Conservation (phyloP, 2,888 invertebrate species). For the Eupithecia insigniata region DNA sequence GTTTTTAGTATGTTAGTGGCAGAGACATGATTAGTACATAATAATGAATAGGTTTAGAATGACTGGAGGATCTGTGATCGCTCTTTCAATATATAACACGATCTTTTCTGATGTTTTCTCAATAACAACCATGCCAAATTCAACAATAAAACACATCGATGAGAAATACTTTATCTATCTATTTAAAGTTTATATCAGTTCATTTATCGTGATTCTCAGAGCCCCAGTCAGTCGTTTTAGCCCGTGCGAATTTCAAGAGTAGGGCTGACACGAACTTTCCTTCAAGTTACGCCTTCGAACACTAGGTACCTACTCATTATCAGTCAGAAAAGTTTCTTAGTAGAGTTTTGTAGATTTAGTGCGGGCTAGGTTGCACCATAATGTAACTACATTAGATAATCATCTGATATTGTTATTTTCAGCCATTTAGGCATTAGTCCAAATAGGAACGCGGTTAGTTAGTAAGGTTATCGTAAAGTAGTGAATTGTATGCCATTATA, state of each 20-base stretch:
- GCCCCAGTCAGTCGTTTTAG: background rate
- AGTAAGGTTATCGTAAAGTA: slow-evolving; percentile 75
- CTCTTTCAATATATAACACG: background rate
- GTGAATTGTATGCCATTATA: slow-evolving; percentile 78
- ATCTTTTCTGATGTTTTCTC: background rate
- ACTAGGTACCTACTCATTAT: too few relatives aligned
- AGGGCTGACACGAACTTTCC: background rate
- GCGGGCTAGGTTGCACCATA: slow-evolving; percentile 35
- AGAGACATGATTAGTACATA: slow-evolving; percentile 1
- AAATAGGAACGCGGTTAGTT: slow-evolving; percentile 72
- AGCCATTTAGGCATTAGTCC: slow-evolving; percentile 68
- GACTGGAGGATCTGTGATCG: background rate
- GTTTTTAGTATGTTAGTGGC: background rate
- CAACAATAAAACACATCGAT: background rate
- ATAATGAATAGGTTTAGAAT: background rate
- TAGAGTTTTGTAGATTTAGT: slow-evolving; percentile 11
- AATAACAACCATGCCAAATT: background rate
- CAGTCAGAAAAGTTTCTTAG: background rate
- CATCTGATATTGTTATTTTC: slow-evolving; percentile 64
- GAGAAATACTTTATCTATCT: background rate
- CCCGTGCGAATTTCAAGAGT: slow-evolving; percentile 4
- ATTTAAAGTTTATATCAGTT: background rate
- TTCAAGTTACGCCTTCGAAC: background rate
- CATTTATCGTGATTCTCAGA: background rate
- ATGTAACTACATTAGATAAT: slow-evolving; percentile 64